Evolutionary conservation across 2,888 invertebrate genomes (phyloP), one percentile per base, ranked within the genome.

Genomic region (Melieria crassipennis): DNA sequence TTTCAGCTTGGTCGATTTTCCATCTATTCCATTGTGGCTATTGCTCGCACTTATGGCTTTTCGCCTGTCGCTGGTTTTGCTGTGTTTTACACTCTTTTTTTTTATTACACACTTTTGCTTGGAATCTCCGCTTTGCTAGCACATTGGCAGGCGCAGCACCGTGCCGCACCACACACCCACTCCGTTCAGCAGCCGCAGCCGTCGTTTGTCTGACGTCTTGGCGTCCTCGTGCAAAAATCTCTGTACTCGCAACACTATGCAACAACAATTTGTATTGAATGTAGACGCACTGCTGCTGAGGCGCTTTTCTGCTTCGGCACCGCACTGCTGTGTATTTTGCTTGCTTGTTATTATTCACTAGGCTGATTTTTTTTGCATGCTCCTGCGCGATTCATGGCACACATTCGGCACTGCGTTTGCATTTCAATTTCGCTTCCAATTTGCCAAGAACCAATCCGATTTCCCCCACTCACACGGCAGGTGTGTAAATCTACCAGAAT

Each of bases 401-500:
- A 4, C 30, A 57, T 13, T 57, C 30, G n/a, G 9, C 30, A 30
- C 57, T 57, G 57, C 57, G 9, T 13, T 30, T 57, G 57, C 5
- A 16, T 57, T 13, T 42, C 47, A 6, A 30, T 47, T 45, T 61
- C 65, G 30, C 52, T 74, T 45, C 13, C 52, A 43, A 68, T 64
- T 63, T 73, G 64, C 69, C 70, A 67, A 52, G 52, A 52, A 52
- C 13, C n/a, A 52, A 52, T 11, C 4, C 11, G 11, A 52, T n/a
- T n/a, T 7, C 5, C 13, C 13, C 52, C 9, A 52, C 52, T n/a
- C 6, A 11, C n/a, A 52, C 13, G 11, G 11, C 13, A n/a, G 10
- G 52, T 52, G 11, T 13, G 52, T 4, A 52, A n/a, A 11, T 52
- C 30, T 58, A 10, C 16, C 57, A n/a, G 7, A 7, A 13, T 16